Evolutionary conservation across 2,888 invertebrate genomes (phyloP).

Genomic region (Acrocyrtus sp.): DNA sequence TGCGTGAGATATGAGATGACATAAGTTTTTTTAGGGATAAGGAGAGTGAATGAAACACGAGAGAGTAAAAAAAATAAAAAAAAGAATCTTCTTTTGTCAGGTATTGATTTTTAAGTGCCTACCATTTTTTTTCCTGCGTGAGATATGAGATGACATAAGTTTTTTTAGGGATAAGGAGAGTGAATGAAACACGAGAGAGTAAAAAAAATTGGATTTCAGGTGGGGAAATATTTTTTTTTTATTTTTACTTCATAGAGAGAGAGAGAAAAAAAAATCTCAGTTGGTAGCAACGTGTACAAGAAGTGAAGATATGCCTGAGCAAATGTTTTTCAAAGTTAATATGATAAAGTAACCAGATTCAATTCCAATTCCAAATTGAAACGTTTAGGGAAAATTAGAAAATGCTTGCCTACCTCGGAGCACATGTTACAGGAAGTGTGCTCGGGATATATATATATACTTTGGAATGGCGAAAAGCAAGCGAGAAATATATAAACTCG

Average conservation of each 20-base stretch:
- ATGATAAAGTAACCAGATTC: slow-evolving; percentile 49
- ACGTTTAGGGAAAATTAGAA: slow-evolving; percentile 50
- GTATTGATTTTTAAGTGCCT: too few species aligned
- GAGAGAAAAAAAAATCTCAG: slow-evolving; percentile 1
- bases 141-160: too few species aligned
- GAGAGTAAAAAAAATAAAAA: too few species aligned
- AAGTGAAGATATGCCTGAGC: too few species aligned
- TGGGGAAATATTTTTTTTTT: too few species aligned
- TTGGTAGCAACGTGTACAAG: too few species aligned
- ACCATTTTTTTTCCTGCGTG: too few species aligned
- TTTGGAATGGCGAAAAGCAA: not conserved
- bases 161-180: not conserved
- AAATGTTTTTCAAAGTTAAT: slow-evolving; percentile 1
- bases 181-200: not conserved
- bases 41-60: not conserved
- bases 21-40: too few species aligned
- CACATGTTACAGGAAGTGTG: slow-evolving; percentile 47
- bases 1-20: too few species aligned
- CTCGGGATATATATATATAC: slow-evolving; percentile 9
- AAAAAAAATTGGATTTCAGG: too few species aligned
- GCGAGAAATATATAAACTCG: slow-evolving; percentile 22
- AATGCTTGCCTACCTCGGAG: slow-evolving; percentile 37
- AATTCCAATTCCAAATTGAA: slow-evolving; percentile 46
- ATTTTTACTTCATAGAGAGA: slow-evolving; percentile 7
- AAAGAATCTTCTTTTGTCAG: too few species aligned